A percentile compares a stretch with the other conserved stretches of the same genome.
phyloP scores from a whole-genome alignment of 2,888 invertebrate species.

The Amphimallon solstitiale region DNA sequence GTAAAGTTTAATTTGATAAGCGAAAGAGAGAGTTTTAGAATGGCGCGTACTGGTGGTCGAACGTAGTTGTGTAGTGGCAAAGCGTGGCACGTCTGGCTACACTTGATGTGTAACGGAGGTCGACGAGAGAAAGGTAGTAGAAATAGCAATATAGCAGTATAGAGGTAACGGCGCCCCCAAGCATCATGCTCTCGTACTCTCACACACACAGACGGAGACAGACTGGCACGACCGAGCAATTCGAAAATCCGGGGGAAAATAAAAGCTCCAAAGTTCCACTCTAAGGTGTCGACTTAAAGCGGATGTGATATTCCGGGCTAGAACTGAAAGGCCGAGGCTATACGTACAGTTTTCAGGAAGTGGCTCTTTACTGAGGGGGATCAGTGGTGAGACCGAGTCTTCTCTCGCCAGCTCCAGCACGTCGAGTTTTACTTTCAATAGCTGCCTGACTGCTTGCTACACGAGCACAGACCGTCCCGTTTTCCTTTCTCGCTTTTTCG shows the following conservation, averaged over 20 bases:
- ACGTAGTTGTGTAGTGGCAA: background rate
- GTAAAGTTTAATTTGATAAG: slow-evolving; percentile 31
- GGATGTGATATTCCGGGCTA: slow-evolving; percentile 49
- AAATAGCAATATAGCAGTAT: slow-evolving; percentile 8
- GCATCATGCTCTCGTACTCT: background rate
- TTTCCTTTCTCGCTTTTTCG: background rate
- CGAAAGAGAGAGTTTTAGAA: slow-evolving; percentile 23
- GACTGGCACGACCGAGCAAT: slow-evolving; percentile 24
- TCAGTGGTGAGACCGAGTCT: slow-evolving; percentile 24
- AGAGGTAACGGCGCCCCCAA: slow-evolving; percentile 12
- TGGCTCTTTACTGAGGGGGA: slow-evolving; percentile 49
- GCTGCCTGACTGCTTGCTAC: too few species aligned
- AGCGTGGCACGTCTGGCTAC: background rate
- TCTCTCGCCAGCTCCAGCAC: slow-evolving; percentile 47
- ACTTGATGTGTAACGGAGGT: slow-evolving; percentile 18
- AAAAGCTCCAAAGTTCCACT: slow-evolving; percentile 29
- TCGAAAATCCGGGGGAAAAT: slow-evolving; percentile 31
- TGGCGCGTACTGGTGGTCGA: background rate
- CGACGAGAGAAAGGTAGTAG: slow-evolving; percentile 23
- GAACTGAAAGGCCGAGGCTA: slow-evolving; percentile 39
- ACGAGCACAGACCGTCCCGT: background rate
- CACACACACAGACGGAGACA: slow-evolving; percentile 18
- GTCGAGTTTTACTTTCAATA: slow-evolving; percentile 57
- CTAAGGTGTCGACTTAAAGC: slow-evolving; percentile 51
- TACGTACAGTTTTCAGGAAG: slow-evolving; percentile 48